Percentiles rank a stretch among this genome's conserved stretches.
phyloP scores from a whole-genome alignment of 2,113 vertebrate genomes.

The Phainopepla nitens region DNA sequence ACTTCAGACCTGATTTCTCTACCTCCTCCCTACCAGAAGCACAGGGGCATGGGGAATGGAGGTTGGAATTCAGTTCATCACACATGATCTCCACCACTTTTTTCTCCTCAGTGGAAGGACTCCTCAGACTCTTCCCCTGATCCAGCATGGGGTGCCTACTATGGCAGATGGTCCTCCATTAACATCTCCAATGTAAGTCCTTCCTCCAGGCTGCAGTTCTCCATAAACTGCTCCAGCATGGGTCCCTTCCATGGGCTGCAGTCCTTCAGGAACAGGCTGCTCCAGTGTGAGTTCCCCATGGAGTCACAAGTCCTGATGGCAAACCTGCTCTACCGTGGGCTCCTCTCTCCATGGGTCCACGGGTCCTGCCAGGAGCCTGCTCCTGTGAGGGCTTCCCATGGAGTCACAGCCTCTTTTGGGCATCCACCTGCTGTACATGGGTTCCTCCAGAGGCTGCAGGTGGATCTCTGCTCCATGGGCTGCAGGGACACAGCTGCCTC shows the following conservation, averaged over 20 bases:
- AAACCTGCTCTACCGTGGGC: rapidly evolving
- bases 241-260: background rate
- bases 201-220: background rate
- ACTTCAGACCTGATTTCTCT: background rate
- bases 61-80: background rate
- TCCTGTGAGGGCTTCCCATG: background rate
- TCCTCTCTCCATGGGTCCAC: background rate
- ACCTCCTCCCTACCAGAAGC: background rate
- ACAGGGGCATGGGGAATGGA: background rate
- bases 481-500: background rate
- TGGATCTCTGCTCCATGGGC: background rate
- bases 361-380: background rate
- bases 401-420: background rate
- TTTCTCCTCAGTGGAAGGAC: background rate
- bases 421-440: background rate
- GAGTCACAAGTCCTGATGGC: background rate
- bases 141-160: background rate
- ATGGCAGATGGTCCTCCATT: background rate
- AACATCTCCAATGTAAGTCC: background rate
- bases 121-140: background rate
- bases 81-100: background rate
- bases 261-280: background rate
- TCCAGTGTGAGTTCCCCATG: rapidly evolving
- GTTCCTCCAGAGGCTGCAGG: background rate
- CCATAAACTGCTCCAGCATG: background rate